Evolutionary conservation across 1,140 invertebrate genomes (phyloP).

Genomic region (Pollicipes pollicipes): DNA sequence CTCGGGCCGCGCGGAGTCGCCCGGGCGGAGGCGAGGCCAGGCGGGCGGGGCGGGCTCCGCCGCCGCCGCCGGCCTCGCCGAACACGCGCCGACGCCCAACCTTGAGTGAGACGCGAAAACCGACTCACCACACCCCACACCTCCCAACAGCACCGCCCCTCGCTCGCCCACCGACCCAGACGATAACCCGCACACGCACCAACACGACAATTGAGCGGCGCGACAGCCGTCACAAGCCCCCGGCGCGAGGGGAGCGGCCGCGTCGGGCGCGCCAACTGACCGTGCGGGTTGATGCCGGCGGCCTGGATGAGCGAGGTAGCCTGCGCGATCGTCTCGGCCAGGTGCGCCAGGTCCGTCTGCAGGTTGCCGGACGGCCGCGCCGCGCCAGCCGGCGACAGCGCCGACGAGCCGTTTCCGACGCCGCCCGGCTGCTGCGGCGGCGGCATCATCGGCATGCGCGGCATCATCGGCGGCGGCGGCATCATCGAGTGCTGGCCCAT

Average conservation of each 20-base stretch:
- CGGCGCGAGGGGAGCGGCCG: too few species aligned
- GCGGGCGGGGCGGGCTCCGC: slow-evolving; percentile 8
- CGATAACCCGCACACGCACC: too few species aligned
- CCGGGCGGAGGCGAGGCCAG: too few species aligned
- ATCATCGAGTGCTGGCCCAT: slow-evolving; percentile 14
- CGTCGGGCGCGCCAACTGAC: not conserved
- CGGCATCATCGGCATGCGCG: slow-evolving; percentile 14
- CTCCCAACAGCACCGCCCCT: too few species aligned
- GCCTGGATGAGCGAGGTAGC: slow-evolving; percentile 48
- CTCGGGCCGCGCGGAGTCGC: too few species aligned
- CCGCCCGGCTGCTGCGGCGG: slow-evolving; percentile 14
- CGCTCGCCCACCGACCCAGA: too few species aligned
- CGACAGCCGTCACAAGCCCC: too few species aligned
- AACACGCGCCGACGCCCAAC: slow-evolving; percentile 7
- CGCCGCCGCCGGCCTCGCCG: slow-evolving; percentile 8
- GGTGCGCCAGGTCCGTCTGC: slow-evolving; percentile 34
- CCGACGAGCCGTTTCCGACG: not conserved
- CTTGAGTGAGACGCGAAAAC: slow-evolving; percentile 8
- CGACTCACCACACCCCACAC: too few species aligned
- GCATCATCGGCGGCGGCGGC: slow-evolving; percentile 12
- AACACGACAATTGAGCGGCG: too few species aligned
- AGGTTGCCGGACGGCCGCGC: slow-evolving; percentile 18
- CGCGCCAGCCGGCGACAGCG: slow-evolving; percentile 3
- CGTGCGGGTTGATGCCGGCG: slow-evolving; percentile 33
- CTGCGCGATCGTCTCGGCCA: slow-evolving; percentile 49